A percentile compares a stretch with the other conserved stretches of the same genome.
Evolutionary conservation across 2,888 invertebrate genomes (phyloP).

Genomic region (Drosophila nr. perissopoda): DNA sequence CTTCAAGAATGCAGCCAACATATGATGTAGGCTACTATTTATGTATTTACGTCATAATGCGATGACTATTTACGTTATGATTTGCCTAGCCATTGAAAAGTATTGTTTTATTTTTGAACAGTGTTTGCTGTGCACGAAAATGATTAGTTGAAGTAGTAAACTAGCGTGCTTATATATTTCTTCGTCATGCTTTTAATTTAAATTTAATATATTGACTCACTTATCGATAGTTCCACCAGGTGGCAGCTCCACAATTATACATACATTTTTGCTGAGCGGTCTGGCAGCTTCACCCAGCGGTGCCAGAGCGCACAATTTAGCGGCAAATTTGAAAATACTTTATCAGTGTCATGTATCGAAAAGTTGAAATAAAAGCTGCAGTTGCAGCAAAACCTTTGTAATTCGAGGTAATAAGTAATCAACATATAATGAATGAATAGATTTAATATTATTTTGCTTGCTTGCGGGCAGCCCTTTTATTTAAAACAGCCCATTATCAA

Average conservation of each 20-base stretch:
- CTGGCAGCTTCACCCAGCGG: constrained; percentile 22
- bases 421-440: not conserved
- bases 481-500: not conserved
- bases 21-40: constrained; percentile 12
- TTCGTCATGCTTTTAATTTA: not conserved
- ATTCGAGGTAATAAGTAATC: not conserved
- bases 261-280: constrained; percentile 6
- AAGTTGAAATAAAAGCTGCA: not conserved
- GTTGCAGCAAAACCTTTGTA: not conserved
- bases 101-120: not conserved
- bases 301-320: not conserved
- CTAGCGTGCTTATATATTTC: not conserved
- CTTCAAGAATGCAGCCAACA: constrained; percentile 11
- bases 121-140: not conserved
- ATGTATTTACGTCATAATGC: constrained; percentile 2
- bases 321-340: constrained; percentile 3
- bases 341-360: not conserved
- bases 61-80: not conserved
- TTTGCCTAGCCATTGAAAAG: not conserved
- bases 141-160: not conserved
- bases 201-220: not conserved
- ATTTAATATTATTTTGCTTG: constrained; percentile 3
- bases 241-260: constrained; percentile 8
- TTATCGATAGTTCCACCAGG: constrained; percentile 23
- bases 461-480: not conserved